A percentile compares a stretch with the other conserved stretches of the same genome.
These are phyloP conservation scores for Acyrthosiphon pisum DNA, from an alignment of 1,140 invertebrate genomes.

Conservation along the genomic window DNA sequence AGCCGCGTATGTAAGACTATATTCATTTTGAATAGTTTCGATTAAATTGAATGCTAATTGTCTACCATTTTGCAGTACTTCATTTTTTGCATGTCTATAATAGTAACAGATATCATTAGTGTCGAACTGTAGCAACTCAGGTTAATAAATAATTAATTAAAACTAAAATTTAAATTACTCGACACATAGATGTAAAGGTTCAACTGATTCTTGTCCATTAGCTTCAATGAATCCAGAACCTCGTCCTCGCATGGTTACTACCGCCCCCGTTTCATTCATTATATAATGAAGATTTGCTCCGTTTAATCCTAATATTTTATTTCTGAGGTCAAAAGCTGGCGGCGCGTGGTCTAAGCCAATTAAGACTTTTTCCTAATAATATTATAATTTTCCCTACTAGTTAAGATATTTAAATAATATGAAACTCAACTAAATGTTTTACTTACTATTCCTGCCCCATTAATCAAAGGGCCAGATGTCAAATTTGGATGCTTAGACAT, in stretches of 20 bases:
- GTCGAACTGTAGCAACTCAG: background rate
- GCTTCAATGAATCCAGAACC: slow-evolving; percentile 73
- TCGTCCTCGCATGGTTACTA: slow-evolving; percentile 75
- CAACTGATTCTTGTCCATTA: slow-evolving; percentile 72
- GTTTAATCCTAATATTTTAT: slow-evolving; percentile 74
- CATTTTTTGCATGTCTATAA: slow-evolving; percentile 71
- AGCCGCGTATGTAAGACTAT: slow-evolving; percentile 61
- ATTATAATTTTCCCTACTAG: background rate
- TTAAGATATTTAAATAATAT: slow-evolving; percentile 20
- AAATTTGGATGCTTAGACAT: slow-evolving; percentile 57
- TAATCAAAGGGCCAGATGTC: slow-evolving; percentile 40
- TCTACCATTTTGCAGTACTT: slow-evolving; percentile 76
- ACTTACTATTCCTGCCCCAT: slow-evolving; percentile 45
- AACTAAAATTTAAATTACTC: slow-evolving; percentile 67
- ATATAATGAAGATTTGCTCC: slow-evolving; percentile 81
- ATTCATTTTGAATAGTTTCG: slow-evolving; percentile 80
- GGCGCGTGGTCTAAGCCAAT: slow-evolving; percentile 80
- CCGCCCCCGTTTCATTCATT: slow-evolving; percentile 76
- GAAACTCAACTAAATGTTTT: slow-evolving; percentile 28
- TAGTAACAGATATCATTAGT: background rate
- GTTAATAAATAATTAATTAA: background rate
- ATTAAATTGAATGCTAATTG: slow-evolving; percentile 79
- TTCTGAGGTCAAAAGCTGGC: slow-evolving; percentile 76
- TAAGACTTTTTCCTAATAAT: slow-evolving; percentile 73
- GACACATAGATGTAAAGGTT: slow-evolving; percentile 80